phyloP scores from a whole-genome alignment of 2,113 vertebrate species.

The Hippocampus comes region DNA sequence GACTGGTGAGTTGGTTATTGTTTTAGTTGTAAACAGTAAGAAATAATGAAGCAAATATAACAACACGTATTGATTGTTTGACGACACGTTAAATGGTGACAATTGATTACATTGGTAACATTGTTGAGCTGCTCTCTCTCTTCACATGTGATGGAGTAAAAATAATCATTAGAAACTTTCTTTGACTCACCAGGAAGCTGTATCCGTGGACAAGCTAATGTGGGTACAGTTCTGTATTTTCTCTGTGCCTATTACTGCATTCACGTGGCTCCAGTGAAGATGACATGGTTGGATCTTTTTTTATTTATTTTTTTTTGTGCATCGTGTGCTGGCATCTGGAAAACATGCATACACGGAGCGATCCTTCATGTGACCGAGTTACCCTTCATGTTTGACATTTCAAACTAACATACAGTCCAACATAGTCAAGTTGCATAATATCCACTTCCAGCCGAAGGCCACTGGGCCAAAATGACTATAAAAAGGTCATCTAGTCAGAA shows the following conservation, averaged over 20 bases:
- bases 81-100: not conserved
- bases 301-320: not conserved
- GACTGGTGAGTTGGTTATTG: too few relatives aligned
- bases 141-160: not conserved
- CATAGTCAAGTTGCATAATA: slow-evolving; percentile 65
- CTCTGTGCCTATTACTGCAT: not conserved
- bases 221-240: not conserved
- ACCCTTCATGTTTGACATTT: slow-evolving; percentile 64
- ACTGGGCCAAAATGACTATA: slow-evolving; percentile 60
- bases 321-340: not conserved
- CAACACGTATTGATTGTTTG: too few relatives aligned
- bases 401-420: slow-evolving; percentile 50
- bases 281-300: not conserved
- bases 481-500: slow-evolving; percentile 69
- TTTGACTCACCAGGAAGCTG: not conserved
- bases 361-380: slow-evolving; percentile 32
- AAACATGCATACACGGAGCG: slow-evolving; percentile 23
- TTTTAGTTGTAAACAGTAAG: too few relatives aligned
- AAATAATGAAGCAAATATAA: too few relatives aligned
- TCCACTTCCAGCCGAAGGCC: slow-evolving; percentile 59
- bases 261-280: not conserved
- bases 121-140: not conserved
- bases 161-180: not conserved
- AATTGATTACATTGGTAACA: not conserved
- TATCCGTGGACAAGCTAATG: not conserved